phyloP scores from a whole-genome alignment of 64 coral and sea anemone genomes.

The Montipora cactus region DNA sequence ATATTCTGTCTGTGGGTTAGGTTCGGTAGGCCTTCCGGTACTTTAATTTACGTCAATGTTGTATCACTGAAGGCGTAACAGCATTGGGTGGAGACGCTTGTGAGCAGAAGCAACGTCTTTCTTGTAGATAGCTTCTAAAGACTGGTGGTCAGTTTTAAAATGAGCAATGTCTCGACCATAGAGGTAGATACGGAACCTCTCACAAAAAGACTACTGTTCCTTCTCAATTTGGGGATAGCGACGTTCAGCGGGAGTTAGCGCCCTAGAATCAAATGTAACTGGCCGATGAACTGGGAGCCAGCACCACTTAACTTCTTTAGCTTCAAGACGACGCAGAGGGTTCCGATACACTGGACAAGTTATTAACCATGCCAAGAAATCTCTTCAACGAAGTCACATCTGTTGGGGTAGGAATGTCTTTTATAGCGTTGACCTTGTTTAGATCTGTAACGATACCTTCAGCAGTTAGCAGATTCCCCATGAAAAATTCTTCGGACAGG shows the following conservation, averaged over 20 bases:
- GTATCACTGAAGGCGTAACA: conserved; percentile 47
- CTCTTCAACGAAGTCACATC: no score
- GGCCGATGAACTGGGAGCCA: no score
- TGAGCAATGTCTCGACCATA: conserved; percentile 42
- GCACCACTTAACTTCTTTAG: no score
- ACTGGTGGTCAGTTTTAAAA: conserved; percentile 43
- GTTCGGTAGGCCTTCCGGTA: background rate
- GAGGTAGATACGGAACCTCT: conserved; percentile 44
- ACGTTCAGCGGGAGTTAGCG: background rate
- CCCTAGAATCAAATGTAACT: no score
- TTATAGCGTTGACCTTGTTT: conserved; percentile 43
- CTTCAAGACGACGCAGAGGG: no score
- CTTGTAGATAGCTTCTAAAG: conserved; percentile 46
- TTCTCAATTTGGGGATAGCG: conserved; percentile 54
- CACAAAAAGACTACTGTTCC: conserved; percentile 7
- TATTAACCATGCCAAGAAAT: no score
- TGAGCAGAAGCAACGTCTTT: conserved; percentile 20
- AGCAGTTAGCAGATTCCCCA: conserved; percentile 54
- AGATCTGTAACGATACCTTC: conserved; percentile 51
- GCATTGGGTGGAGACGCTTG: conserved; percentile 49
- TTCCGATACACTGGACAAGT: no score
- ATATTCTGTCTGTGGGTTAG: conserved; percentile 27
- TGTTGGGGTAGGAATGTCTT: background rate
- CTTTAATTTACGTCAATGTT: conserved; percentile 16
- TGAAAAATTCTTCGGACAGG: conserved; percentile 29